Conservation (phyloP, 2,797 vertebrate species). For the Spondyliosoma cantharus region DNA sequence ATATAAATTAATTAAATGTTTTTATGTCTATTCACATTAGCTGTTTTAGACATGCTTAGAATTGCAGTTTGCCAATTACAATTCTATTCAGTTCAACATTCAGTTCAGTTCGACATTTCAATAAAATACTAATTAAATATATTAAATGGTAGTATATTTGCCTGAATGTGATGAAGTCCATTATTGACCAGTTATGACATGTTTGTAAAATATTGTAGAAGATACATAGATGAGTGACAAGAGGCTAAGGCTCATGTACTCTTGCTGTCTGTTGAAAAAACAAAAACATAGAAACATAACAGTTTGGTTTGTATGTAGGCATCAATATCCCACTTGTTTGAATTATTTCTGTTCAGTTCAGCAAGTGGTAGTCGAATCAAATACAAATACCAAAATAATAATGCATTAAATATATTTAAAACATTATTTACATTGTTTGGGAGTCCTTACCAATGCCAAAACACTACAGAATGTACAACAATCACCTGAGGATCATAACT, state of each 20-base stretch:
- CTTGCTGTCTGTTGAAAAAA: no score
- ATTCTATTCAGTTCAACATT: neutral
- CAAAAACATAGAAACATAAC: no score
- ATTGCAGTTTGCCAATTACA: neutral
- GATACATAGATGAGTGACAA: neutral
- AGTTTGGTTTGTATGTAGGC: neutral
- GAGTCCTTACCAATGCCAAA: neutral
- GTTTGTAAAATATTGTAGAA: neutral
- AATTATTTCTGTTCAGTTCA: neutral
- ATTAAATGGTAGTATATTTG: conserved; percentile 1
- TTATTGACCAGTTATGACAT: neutral
- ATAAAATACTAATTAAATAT: neutral
- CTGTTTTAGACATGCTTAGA: conserved; percentile 78
- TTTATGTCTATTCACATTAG: conserved; percentile 89
- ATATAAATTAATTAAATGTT: neutral
- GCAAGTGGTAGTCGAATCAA: neutral
- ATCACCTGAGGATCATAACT: neutral
- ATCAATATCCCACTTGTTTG: neutral
- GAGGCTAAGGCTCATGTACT: no score
- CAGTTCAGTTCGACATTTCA: neutral
- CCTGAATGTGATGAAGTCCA: conserved; percentile 3
- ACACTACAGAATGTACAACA: neutral
- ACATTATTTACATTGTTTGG: neutral
- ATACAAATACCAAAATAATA: neutral
- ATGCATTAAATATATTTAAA: neutral